Evolutionary conservation across 2,113 vertebrate species (phyloP).

Genomic region (Engraulis encrasicolus): DNA sequence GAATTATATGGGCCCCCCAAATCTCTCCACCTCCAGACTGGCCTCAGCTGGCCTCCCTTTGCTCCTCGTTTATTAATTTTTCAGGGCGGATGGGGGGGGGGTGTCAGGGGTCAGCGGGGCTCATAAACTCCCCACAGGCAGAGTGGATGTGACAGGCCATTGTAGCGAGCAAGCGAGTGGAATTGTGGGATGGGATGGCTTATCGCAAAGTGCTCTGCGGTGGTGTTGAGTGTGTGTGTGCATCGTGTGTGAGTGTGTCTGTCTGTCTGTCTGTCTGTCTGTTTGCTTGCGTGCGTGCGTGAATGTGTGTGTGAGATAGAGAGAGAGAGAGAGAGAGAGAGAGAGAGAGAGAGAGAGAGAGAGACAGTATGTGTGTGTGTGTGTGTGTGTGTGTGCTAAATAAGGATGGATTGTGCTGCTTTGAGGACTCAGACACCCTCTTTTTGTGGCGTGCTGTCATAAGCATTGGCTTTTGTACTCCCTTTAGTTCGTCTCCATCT

Average conservation of each 20-base stretch:
- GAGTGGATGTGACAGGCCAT: constrained; percentile 62
- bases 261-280: not conserved
- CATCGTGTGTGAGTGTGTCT: not conserved
- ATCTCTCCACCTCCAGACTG: constrained; percentile 22
- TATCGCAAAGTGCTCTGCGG: not conserved
- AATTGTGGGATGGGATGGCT: not conserved
- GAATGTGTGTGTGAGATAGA: too few species aligned
- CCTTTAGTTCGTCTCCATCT: not conserved
- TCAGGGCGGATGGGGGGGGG: constrained; percentile 43
- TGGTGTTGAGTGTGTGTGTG: not conserved
- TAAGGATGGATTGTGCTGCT: not conserved
- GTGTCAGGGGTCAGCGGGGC: constrained; percentile 59
- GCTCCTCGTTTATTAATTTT: constrained; percentile 72
- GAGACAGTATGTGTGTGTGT: too few species aligned
- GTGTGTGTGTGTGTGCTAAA: not conserved
- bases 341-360: too few species aligned
- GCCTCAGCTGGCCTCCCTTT: constrained; percentile 61
- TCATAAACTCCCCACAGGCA: constrained; percentile 62
- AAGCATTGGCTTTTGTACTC: not conserved
- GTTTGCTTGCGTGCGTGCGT: not conserved
- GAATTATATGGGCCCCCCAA: not conserved
- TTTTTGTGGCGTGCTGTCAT: not conserved
- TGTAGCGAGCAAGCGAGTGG: constrained; percentile 37
- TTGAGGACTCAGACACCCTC: not conserved
- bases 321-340: not conserved